Percentiles rank a stretch among this genome's conserved stretches.
Conservation (phyloP, 2,888 invertebrate genomes). For the Timandra comae region DNA sequence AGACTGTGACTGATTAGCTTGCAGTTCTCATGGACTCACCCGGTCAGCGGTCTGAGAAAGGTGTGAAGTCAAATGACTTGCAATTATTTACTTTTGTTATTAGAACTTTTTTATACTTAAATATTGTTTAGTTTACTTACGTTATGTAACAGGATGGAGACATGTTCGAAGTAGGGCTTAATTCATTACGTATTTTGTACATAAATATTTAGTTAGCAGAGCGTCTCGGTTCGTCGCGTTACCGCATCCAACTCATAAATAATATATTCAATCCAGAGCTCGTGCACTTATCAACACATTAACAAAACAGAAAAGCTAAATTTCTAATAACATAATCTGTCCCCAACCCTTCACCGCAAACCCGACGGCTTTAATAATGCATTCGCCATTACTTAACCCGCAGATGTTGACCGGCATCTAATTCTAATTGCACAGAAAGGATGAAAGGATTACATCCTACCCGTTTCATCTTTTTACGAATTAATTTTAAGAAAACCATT, state of each 20-base stretch:
- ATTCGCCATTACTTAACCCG: slow-evolving; percentile 71
- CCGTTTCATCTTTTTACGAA: slow-evolving; percentile 37
- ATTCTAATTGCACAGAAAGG: slow-evolving; percentile 65
- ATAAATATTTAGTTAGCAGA: no score
- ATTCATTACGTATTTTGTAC: no score
- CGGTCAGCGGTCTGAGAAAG: slow-evolving; percentile 26
- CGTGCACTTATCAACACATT: slow-evolving; percentile 29
- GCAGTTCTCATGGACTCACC: background rate
- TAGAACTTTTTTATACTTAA: no score
- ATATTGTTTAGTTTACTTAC: no score
- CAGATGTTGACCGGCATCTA: slow-evolving; percentile 67
- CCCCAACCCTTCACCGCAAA: slow-evolving; percentile 52
- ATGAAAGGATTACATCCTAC: slow-evolving; percentile 60
- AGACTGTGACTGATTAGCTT: slow-evolving; percentile 65
- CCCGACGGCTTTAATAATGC: slow-evolving; percentile 67
- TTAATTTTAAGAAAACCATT: slow-evolving; percentile 27
- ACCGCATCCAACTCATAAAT: slow-evolving; percentile 10
- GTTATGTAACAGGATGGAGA: no score
- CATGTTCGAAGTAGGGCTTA: no score
- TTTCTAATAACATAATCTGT: slow-evolving; percentile 67
- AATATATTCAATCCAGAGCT: slow-evolving; percentile 9
- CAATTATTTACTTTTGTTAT: background rate
- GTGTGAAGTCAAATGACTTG: slow-evolving; percentile 24
- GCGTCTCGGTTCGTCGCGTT: no score
- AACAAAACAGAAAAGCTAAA: slow-evolving; percentile 39